Evolutionary conservation across 2,888 invertebrate genomes (phyloP).

Genomic region (Aphidoletes aphidimyza): DNA sequence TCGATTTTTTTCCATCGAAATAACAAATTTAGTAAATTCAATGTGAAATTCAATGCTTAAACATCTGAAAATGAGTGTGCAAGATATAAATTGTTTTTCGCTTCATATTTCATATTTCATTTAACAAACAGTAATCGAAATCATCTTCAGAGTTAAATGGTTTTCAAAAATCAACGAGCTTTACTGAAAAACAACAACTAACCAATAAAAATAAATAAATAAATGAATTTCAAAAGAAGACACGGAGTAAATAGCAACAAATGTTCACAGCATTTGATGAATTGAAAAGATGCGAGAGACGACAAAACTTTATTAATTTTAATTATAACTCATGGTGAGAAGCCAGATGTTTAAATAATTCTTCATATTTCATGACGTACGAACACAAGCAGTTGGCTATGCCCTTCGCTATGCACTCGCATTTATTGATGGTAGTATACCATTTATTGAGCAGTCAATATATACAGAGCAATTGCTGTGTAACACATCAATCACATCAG

Average conservation of each 20-base stretch:
- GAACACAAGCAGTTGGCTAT: background rate
- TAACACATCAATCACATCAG: conserved; percentile 21
- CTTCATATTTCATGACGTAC: conserved; percentile 15
- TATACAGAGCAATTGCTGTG: background rate
- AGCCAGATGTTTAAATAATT: conserved; percentile 53
- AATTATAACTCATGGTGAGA: conserved; percentile 47
- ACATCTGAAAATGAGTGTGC: no score
- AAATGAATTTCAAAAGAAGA: background rate
- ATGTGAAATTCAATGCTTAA: no score
- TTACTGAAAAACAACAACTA: background rate
- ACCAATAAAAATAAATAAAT: background rate
- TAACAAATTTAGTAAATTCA: background rate
- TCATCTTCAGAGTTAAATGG: no score
- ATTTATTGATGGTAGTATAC: background rate
- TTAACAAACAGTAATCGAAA: no score
- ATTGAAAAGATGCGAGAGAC: background rate
- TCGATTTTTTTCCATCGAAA: background rate
- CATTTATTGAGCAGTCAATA: conserved; percentile 4
- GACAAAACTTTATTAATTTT: conserved; percentile 50
- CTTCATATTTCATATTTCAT: no score
- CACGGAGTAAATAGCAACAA: background rate
- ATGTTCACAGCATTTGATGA: background rate
- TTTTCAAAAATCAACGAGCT: background rate
- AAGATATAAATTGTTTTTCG: background rate
- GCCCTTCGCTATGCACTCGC: background rate